A percentile compares a stretch with the other conserved stretches of the same genome.
Evolutionary conservation across 92 coral and sea anemone genomes (phyloP).

Genomic region (Meandrina meandrites): DNA sequence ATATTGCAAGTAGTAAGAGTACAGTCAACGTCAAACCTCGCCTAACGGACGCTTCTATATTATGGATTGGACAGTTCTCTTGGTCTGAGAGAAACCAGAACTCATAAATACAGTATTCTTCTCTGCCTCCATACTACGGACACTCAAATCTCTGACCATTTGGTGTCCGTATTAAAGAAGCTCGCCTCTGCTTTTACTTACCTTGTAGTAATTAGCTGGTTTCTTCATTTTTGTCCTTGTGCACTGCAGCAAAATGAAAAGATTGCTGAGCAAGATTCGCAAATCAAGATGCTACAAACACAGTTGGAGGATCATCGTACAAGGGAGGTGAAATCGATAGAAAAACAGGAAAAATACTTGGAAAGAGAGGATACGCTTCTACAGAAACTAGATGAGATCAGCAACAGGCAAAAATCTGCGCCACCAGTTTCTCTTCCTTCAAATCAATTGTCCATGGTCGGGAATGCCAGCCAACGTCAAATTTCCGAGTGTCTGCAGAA

Average conservation of each 20-base stretch:
- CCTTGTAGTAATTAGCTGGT: neutral
- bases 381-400: slow-evolving; percentile 62
- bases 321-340: slow-evolving; percentile 55
- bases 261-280: slow-evolving; percentile 61
- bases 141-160: too few species aligned
- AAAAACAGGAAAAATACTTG: slow-evolving; percentile 67
- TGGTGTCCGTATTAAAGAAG: too few species aligned
- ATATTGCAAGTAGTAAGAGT: too few species aligned
- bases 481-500: neutral
- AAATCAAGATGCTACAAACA: slow-evolving; percentile 60
- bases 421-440: slow-evolving; percentile 59
- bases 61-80: too few species aligned
- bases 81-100: too few species aligned
- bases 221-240: neutral
- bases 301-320: slow-evolving; percentile 65
- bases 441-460: slow-evolving; percentile 46
- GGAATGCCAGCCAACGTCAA: slow-evolving; percentile 19
- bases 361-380: slow-evolving; percentile 75
- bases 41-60: too few species aligned
- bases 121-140: too few species aligned
- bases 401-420: slow-evolving; percentile 36
- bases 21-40: too few species aligned
- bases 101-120: too few species aligned
- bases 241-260: slow-evolving; percentile 60
- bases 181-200: neutral